These are phyloP conservation scores for Aporophyla nigra DNA, from an alignment of 2,888 invertebrate species.

Conservation along the genomic window DNA sequence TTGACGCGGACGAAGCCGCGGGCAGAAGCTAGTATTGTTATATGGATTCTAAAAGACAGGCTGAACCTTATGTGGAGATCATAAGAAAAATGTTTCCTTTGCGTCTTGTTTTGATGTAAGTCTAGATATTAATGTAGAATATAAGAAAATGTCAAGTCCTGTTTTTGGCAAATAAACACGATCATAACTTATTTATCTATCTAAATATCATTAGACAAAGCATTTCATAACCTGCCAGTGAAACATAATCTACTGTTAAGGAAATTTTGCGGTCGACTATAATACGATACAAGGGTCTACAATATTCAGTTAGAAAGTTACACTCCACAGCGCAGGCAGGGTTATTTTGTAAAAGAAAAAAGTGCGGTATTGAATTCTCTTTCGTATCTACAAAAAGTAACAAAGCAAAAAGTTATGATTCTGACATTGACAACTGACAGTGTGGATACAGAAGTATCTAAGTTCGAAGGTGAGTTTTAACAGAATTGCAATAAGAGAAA, in stretches of 20 bases:
- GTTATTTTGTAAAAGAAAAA: not conserved
- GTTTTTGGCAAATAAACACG: no score
- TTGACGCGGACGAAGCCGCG: no score
- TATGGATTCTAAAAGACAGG: no score
- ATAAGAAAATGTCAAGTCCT: no score
- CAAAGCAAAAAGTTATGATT: slow-evolving; percentile 19
- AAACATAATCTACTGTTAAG: not conserved
- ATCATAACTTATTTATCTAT: no score
- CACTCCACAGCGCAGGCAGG: no score
- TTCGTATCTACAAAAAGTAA: slow-evolving; percentile 7
- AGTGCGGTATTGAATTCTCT: slow-evolving; percentile 4
- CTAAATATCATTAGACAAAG: not conserved
- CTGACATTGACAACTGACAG: slow-evolving; percentile 42
- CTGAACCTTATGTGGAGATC: no score
- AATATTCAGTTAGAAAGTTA: slow-evolving; percentile 9
- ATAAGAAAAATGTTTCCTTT: no score
- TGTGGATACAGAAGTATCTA: not conserved
- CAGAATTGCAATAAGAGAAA: not conserved
- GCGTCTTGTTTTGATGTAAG: no score
- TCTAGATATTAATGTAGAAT: no score
- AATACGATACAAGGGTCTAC: not conserved
- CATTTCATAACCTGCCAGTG: not conserved
- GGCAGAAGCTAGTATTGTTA: no score
- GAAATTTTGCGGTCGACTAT: not conserved
- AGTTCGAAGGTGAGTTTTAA: not conserved